phyloP scores from a whole-genome alignment of 2,797 vertebrate species.

The Periophthalmus magnuspinnatus region DNA sequence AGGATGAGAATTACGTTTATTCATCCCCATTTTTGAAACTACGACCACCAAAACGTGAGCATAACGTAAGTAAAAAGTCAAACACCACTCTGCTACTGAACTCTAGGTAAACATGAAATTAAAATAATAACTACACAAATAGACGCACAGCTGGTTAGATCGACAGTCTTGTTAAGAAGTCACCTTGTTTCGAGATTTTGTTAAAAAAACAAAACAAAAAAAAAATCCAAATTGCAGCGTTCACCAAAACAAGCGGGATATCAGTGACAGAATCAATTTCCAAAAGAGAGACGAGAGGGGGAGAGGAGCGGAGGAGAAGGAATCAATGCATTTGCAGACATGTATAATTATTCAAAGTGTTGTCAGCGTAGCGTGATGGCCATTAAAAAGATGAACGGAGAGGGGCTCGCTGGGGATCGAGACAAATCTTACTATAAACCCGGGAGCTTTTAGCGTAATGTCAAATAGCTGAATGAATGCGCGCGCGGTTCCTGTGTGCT shows the following conservation, averaged over 20 bases:
- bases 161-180: constrained; percentile 55
- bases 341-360: constrained; percentile 57
- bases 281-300: constrained; percentile 26
- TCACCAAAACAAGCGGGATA: constrained; percentile 48
- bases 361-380: constrained; percentile 32
- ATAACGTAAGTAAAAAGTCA: constrained; percentile 29
- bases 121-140: constrained; percentile 66
- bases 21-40: too few relatives aligned
- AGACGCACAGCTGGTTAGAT: constrained; percentile 5
- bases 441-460: not conserved
- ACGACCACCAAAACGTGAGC: not conserved
- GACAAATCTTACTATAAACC: constrained; percentile 1
- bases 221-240: constrained; percentile 41
- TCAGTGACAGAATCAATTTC: constrained; percentile 61
- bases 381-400: constrained; percentile 29
- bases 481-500: not conserved
- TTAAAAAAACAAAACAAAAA: not conserved
- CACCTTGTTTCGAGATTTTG: constrained; percentile 54
- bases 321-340: constrained; percentile 63
- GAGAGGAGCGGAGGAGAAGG: constrained; percentile 3
- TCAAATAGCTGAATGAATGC: constrained; percentile 1
- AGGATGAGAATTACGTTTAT: too few relatives aligned
- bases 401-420: not conserved
- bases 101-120: constrained; percentile 35
- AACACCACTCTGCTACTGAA: constrained; percentile 14